Conservation (phyloP, 2,797 vertebrate species). For the Galago senegalensis region DNA sequence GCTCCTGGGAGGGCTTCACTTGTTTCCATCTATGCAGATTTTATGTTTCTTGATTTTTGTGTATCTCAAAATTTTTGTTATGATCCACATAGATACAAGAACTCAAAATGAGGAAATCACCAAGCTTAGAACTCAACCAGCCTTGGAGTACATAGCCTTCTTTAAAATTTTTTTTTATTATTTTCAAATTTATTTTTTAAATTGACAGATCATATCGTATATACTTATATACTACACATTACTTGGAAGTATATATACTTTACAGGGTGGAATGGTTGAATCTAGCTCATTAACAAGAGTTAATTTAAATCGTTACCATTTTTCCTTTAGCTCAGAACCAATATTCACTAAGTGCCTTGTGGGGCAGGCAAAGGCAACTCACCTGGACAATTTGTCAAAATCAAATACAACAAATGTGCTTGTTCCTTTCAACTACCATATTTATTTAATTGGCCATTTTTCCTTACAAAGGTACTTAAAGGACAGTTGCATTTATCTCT, state of each 20-base stretch:
- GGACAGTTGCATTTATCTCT: neutral
- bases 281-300: neutral
- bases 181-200: neutral
- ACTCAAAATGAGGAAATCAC: neutral
- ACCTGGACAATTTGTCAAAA: neutral
- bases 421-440: neutral
- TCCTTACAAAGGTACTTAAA: neutral
- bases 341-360: fast-evolving
- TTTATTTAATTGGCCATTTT: neutral
- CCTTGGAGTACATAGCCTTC: neutral
- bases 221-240: too few species aligned
- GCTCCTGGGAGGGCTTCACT: too few species aligned
- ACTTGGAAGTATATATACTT: neutral
- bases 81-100: neutral
- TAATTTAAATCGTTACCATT: neutral
- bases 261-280: neutral
- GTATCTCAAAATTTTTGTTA: too few species aligned
- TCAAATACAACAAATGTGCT: neutral
- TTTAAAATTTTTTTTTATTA: neutral
- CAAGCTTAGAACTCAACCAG: neutral
- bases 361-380: neutral
- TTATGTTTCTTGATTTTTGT: too few species aligned
- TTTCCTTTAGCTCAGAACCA: neutral
- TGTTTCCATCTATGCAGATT: too few species aligned
- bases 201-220: neutral